Percentiles rank a stretch among this genome's conserved stretches.
Conservation (phyloP, 1,140 invertebrate genomes). For the Neuroterus valhalla region DNA sequence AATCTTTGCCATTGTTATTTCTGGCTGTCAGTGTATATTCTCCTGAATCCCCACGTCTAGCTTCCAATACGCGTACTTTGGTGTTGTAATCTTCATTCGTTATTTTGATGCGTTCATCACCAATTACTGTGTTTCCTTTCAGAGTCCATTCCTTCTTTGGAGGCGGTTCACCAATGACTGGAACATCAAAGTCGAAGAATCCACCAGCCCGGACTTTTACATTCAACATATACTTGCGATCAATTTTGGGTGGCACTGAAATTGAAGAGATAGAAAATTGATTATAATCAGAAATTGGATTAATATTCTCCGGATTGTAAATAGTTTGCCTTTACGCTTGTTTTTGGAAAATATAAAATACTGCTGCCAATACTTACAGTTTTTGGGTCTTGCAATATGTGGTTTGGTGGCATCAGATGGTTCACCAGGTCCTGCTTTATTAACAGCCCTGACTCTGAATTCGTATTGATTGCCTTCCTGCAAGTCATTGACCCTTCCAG, state of each 20-base stretch:
- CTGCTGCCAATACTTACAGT: constrained; percentile 77
- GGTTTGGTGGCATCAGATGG: constrained; percentile 92
- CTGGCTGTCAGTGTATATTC: constrained; percentile 91
- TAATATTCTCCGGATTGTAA: too few relatives aligned
- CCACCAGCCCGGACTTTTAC: constrained; percentile 94
- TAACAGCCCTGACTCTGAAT: constrained; percentile 95
- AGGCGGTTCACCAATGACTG: constrained; percentile 94
- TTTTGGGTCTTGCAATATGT: constrained; percentile 93
- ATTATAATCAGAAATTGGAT: not conserved
- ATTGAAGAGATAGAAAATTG: constrained; percentile 47
- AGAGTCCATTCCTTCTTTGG: constrained; percentile 95
- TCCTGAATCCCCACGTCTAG: constrained; percentile 92
- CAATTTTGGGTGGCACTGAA: constrained; percentile 91
- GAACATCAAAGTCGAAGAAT: constrained; percentile 95
- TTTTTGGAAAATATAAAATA: too few relatives aligned
- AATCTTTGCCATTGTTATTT: constrained; percentile 93
- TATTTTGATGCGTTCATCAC: constrained; percentile 89
- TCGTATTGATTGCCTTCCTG: constrained; percentile 94
- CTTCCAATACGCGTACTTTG: constrained; percentile 90
- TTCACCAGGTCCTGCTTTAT: constrained; percentile 94
- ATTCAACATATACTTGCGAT: constrained; percentile 93
- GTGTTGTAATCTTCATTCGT: constrained; percentile 91
- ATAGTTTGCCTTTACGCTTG: too few relatives aligned
- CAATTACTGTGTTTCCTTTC: constrained; percentile 86
- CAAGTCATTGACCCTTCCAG: constrained; percentile 89